phyloP scores from a whole-genome alignment of 2,113 vertebrate species.

The Thamnophis sirtalis region DNA sequence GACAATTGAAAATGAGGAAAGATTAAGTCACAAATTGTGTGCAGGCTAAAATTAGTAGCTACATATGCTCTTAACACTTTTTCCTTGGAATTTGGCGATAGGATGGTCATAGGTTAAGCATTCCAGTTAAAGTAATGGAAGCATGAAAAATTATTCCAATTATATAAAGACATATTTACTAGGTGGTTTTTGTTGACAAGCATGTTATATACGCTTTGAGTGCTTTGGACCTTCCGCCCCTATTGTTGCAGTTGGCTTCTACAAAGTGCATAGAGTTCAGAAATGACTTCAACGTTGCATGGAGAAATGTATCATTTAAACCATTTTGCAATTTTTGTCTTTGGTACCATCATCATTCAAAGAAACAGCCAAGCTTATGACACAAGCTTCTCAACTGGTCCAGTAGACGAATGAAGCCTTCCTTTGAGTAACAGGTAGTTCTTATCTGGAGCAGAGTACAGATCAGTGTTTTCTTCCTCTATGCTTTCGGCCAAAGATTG shows the following conservation, averaged over 20 bases:
- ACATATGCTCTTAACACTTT: not conserved
- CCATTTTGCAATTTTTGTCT: constrained; percentile 30
- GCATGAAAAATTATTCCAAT: not conserved
- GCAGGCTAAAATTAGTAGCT: not conserved
- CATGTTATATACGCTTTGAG: not conserved
- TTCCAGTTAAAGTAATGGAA: constrained; percentile 1
- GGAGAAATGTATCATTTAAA: constrained; percentile 25
- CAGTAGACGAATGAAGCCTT: constrained; percentile 53
- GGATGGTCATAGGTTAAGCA: not conserved
- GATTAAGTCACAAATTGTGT: not conserved
- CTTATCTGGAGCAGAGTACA: constrained; percentile 51
- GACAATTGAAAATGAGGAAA: not conserved
- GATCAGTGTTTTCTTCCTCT: constrained; percentile 41
- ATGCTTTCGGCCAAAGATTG: constrained; percentile 27
- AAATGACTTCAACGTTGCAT: constrained; percentile 40
- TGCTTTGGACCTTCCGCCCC: accelerated
- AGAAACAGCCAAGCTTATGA: constrained; percentile 48
- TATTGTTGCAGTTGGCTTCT: accelerated
- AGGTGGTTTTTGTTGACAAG: constrained; percentile 7
- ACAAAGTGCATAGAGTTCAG: constrained; percentile 33
- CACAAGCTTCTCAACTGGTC: constrained; percentile 64
- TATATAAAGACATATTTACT: not conserved
- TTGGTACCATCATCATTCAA: constrained; percentile 43
- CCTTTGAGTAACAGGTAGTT: constrained; percentile 61
- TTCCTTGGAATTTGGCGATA: not conserved